phyloP scores from a whole-genome alignment of 2,113 vertebrate genomes.

The Hyperopisus bebe region DNA sequence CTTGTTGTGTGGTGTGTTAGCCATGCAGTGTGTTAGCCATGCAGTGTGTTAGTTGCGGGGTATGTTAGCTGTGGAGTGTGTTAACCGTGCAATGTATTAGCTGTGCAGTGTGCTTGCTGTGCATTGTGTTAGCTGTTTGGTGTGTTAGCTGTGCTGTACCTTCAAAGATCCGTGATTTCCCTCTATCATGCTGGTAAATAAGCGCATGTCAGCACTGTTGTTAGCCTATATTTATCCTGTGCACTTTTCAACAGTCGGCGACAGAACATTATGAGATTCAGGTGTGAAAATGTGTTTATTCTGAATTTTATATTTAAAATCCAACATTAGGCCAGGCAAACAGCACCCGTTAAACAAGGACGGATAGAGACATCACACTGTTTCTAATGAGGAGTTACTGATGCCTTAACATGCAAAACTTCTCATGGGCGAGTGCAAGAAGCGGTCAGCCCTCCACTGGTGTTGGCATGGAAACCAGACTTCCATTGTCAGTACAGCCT shows the following conservation, averaged over 20 bases:
- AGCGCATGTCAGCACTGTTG: background rate
- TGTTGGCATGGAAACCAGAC: slow-evolving; percentile 14
- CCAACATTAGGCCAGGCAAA: background rate
- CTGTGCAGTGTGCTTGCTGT: background rate
- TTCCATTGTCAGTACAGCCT: background rate
- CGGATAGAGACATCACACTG: background rate
- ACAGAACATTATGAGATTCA: slow-evolving; percentile 4
- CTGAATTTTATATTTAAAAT: background rate
- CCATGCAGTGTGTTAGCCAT: background rate
- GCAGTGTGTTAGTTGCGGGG: background rate
- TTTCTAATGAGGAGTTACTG: background rate
- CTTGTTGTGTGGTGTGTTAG: background rate
- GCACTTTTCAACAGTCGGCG: background rate
- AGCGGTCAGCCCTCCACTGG: background rate
- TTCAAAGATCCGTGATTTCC: background rate
- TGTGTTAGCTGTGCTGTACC: background rate
- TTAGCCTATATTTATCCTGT: background rate
- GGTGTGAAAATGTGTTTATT: background rate
- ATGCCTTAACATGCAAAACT: slow-evolving; percentile 2
- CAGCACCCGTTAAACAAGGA: background rate
- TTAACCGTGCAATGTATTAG: background rate
- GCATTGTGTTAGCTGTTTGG: background rate
- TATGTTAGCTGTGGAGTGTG: no score
- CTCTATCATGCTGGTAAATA: background rate
- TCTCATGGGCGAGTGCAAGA: background rate